Evolutionary conservation across 1,140 invertebrate genomes (phyloP).

Genomic region (Lasioglossum albipes): DNA sequence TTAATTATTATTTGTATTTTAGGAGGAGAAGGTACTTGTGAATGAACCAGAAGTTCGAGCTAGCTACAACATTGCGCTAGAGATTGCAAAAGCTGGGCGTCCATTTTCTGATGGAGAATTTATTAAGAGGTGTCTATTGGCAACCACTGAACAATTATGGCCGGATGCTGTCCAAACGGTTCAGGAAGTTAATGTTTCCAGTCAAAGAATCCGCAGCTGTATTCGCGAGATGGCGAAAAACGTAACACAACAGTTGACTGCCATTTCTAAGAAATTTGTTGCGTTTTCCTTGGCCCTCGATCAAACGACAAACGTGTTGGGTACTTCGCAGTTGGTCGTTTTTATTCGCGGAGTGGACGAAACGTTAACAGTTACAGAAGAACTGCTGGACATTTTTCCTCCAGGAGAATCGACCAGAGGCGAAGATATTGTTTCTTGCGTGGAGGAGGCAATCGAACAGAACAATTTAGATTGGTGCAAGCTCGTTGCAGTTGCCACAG

Average conservation of each 20-base stretch:
- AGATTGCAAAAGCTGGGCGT: neutral
- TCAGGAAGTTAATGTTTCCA: neutral
- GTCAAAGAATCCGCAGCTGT: neutral
- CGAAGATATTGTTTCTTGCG: neutral
- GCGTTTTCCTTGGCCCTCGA: neutral
- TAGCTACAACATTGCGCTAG: neutral
- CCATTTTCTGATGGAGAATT: neutral
- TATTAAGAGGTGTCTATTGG: neutral
- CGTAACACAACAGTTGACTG: neutral
- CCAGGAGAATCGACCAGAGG: neutral
- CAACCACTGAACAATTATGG: neutral
- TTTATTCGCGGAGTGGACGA: neutral
- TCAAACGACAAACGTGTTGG: neutral
- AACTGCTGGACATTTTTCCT: neutral
- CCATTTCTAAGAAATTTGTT: neutral
- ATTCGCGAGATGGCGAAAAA: neutral
- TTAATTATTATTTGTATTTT: neutral
- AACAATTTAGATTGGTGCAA: neutral
- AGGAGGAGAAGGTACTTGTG: neutral
- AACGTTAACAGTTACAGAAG: neutral
- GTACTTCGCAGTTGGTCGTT: neutral
- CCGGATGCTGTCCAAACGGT: neutral
- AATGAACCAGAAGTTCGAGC: neutral
- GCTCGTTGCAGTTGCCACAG: neutral
- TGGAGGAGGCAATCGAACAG: neutral